Evolutionary conservation across 2,113 vertebrate species (phyloP).

Genomic region (Thamnophis sirtalis): DNA sequence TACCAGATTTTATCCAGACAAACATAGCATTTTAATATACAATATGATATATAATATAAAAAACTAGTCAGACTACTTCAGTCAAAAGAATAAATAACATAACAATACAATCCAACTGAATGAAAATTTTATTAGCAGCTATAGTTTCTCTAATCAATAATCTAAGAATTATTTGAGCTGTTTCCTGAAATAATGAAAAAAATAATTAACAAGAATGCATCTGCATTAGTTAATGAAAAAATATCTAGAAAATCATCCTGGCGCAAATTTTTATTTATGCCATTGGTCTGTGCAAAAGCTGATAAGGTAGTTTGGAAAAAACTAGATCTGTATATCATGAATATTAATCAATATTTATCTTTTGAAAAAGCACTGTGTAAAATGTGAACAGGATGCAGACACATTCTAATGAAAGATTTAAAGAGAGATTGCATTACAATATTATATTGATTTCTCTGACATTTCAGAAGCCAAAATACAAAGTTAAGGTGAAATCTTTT

Average conservation of each 20-base stretch:
- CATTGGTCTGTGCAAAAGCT: background rate
- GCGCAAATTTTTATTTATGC: slow-evolving; percentile 21
- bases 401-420: slow-evolving; percentile 26
- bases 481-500: background rate
- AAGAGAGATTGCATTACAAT: slow-evolving; percentile 19
- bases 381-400: slow-evolving; percentile 4
- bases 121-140: background rate
- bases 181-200: slow-evolving; percentile 17
- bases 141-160: slow-evolving; percentile 16
- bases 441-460: slow-evolving; percentile 10
- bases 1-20: slow-evolving; percentile 18
- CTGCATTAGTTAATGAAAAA: slow-evolving; percentile 29
- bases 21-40: background rate
- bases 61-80: slow-evolving; percentile 16
- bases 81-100: slow-evolving; percentile 34
- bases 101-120: background rate
- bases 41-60: background rate
- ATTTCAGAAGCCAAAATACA: slow-evolving; percentile 36
- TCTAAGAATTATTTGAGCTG: slow-evolving; percentile 24
- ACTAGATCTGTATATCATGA: background rate
- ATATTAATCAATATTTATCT: slow-evolving; percentile 30
- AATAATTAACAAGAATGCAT: background rate
- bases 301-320: slow-evolving; percentile 1
- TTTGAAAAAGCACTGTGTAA: slow-evolving; percentile 27
- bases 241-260: slow-evolving; percentile 7